Evolutionary conservation across 1,140 invertebrate genomes (phyloP), one percentile per base, ranked within the genome.

Genomic region (Pogonomyrmex californicus): DNA sequence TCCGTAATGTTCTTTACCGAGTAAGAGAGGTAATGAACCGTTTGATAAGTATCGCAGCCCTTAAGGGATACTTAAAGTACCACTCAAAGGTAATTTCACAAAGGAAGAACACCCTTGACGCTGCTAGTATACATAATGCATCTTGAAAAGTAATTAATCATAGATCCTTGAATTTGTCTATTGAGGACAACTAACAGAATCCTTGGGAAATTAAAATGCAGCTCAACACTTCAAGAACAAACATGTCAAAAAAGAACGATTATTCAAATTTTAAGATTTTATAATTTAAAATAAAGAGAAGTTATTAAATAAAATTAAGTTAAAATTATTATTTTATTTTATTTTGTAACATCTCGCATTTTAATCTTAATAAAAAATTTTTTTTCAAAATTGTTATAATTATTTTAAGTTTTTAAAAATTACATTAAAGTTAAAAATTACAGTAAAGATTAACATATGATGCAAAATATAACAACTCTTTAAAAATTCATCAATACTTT

Each of bases 71-170:
- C 0, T 33, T 71, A n/a, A 86, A 82, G 65, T 51, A 41, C 36
- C 60, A 58, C 54, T 71, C 38, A 38, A 38, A 68, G 58, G 33
- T 87, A 83, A 89, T 71, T 87, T 60, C 41, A 58, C 58, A 66
- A 83, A 90, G 65, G 58, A n/a, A 65, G 14, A 6, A 71, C 60
- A 30, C 4, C 41, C 56, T 82, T 56, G 71, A 71, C 23, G 76
- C 63, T 51, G 44, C 63, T n/a, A 5, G 33, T 30, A 14, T 56
- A 78, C 23, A 23, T 54, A 73, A 17, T 23, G 58, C 76, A 71
- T 41, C 44, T 65, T 44, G 36, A 17, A 33, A 30, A 30, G 23
- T 89, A 90, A 90, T 90, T 90, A 81, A 90, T 90, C 78, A 83
- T 77, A 71, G 58, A 73, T 5, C 17, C 65, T 63, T 47, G 38